Evolutionary conservation across 2,888 invertebrate species (phyloP).

Genomic region (Chrysopilus asiliformis): DNA sequence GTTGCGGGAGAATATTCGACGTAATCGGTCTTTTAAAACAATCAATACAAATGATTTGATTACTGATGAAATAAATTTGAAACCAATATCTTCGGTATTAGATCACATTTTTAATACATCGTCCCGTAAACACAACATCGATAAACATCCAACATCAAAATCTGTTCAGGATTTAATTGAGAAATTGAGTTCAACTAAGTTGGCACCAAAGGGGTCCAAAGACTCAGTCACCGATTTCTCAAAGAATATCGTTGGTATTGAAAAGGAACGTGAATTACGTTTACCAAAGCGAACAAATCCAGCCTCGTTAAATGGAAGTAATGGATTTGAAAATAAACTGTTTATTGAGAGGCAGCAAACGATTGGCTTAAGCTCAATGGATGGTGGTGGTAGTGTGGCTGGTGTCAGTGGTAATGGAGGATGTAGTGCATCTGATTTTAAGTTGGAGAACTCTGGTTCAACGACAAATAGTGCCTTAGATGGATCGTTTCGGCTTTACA

Average conservation of each 20-base stretch:
- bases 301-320: conserved; percentile 5
- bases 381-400: conserved; percentile 7
- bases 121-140: conserved; percentile 1
- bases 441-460: conserved; percentile 12
- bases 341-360: conserved; percentile 15
- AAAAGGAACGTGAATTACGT: conserved; percentile 10
- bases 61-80: conserved; percentile 11
- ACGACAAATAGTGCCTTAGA: conserved; percentile 15
- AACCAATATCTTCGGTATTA: conserved; percentile 11
- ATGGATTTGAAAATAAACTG: conserved; percentile 16
- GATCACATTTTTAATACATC: conserved; percentile 10
- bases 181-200: conserved; percentile 11
- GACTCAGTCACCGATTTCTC: conserved; percentile 3
- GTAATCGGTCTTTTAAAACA: conserved; percentile 18
- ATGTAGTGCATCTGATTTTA: conserved; percentile 12
- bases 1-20: conserved; percentile 16
- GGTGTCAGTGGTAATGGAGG: too few relatives aligned
- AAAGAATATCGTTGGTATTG: conserved; percentile 2
- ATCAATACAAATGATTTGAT: conserved; percentile 12
- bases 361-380: conserved; percentile 12
- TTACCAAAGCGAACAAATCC: conserved; percentile 11
- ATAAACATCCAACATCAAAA: conserved; percentile 12
- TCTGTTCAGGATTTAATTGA: conserved; percentile 16
- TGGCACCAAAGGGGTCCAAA: conserved; percentile 7
- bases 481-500: conserved; percentile 15